Base-by-base conservation (phyloP, 2,888 invertebrate species). In the Nudaria mundana region DNA sequence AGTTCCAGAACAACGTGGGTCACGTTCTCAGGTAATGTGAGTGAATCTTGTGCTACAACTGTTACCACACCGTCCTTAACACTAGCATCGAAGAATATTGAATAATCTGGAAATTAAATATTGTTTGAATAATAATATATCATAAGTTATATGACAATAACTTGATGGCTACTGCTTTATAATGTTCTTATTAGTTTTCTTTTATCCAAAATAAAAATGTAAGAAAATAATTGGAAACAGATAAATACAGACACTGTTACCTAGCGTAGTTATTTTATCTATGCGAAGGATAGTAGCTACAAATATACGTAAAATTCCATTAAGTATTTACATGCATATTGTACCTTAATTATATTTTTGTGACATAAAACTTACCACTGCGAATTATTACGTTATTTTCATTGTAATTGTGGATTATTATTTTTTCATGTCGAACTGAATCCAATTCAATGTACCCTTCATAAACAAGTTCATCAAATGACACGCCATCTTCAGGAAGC, bases 1-100 rank as follows among this genome's bases (percentile, higher is more conserved):
- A 86, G 59, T 46, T 79, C 77, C 28, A 86, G 43, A 3, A 62
- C 51, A 2, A 81, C 52, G 25, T 58, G 58, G 0, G 63, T 50
- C 10, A 68, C 40, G 20, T 66, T 58, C 22, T 40, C 33, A 0
- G 78, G 71, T 20, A 79, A 31, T 5, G 43, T 48, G 4, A 71
- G 43, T 48, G 5, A 14, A n/a, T 7, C 14, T 2, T 8, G 7
- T 8, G 15, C 1, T n/a, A n/a, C 8, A 1, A 28, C 28, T n/a
- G 15, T 28, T 2, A 28, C 28, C n/a, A 1, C 3, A 3, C 14
- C 20, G 6, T 20, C 28, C 5, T 8, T 2, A 8, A n/a, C 13
- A 13, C 14, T 28, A 8, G 15, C 15, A 3, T 14, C 28, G 28
- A 28, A 28, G 5, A 28, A 28, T 13, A 3, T 28, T 14, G 28